Base-by-base conservation (phyloP, 23 tunicate genomes). In the Corella eumyota region DNA sequence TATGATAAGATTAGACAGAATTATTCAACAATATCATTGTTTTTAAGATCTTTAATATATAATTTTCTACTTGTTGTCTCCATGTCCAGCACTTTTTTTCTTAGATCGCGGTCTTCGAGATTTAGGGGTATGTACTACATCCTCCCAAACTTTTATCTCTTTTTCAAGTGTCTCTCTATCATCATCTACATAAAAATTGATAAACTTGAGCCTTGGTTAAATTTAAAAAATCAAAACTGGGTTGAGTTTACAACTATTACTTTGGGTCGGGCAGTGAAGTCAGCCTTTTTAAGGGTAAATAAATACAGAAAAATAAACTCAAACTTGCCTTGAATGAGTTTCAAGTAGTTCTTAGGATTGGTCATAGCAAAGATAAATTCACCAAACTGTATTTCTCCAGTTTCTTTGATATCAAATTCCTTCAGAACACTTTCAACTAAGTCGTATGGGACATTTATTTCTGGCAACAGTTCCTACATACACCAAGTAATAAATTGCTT, bases 311-410 rank as follows among this genome's bases (percentile, higher is more conserved):
- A n/a, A n/a, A n/a, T n/a, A n/a, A n/a, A n/a, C n/a, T n/a, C n/a
- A n/a, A n/a, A 25, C 68, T 59, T 32, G 64, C 88, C 88, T 23
- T 62, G 60, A 26, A 79, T 71, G 13, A 79, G 62, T 33, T 70
- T 71, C 0, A 79, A 34, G 36, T 63, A 71, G 45, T 79, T 71
- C 50, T 77, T 68, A 6, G 93, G 93, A 46, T 75, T 70, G 0
- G 81, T 74, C 67, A 83, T 34, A 7, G 81, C 80, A 55, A 68
- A 75, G 6, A 83, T 32, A 40, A 83, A 83, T 57, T 83, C 93
- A 25, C 76, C 93, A 44, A 83, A 83, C 30, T 75, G 75, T 6
- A 83, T 69, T 55, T 75, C 72, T 56, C 93, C 93, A 0, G 93
- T 83, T 36, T 62, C 76, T 40, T 69, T 75, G 53, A 83, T 62